phyloP scores from a whole-genome alignment of 2,797 vertebrate genomes.

The Coregonus sp. region DNA sequence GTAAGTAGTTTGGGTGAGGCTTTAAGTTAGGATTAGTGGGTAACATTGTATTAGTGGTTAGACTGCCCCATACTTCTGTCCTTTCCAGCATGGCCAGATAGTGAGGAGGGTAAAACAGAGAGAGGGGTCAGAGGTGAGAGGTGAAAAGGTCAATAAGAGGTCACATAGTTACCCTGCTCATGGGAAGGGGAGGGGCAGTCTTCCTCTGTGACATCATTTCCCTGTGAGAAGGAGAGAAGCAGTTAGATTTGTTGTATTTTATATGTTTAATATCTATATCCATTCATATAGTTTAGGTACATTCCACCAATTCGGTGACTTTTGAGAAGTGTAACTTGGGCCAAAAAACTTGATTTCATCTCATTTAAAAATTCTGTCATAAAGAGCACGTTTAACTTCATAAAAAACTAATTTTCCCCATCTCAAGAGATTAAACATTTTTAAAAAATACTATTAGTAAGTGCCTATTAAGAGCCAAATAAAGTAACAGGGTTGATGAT shows the following conservation, averaged over 20 bases:
- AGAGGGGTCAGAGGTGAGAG: slow-evolving; percentile 30
- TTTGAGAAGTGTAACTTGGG: no score
- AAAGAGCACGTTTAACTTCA: no score
- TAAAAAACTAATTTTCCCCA: no score
- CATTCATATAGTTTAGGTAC: background rate
- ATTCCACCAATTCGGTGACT: no score
- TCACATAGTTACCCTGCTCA: slow-evolving; percentile 84
- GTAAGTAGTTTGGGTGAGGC: no score
- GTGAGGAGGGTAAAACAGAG: slow-evolving; percentile 35
- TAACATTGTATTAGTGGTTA: background rate
- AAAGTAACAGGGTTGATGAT: no score
- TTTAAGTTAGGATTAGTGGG: background rate
- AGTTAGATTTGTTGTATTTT: background rate
- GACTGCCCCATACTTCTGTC: slow-evolving; percentile 10
- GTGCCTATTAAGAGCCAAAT: no score
- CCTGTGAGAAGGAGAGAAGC: slow-evolving; percentile 68
- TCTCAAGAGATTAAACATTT: no score
- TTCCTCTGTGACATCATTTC: slow-evolving; percentile 90
- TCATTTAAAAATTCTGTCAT: no score
- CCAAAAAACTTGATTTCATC: no score
- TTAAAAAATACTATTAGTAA: no score
- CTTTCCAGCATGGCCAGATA: slow-evolving; percentile 32
- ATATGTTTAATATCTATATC: background rate
- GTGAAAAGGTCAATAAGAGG: slow-evolving; percentile 40
- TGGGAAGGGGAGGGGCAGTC: slow-evolving; percentile 84